Evolutionary conservation across 2,113 vertebrate genomes (phyloP).

Genomic region (Conger conger): DNA sequence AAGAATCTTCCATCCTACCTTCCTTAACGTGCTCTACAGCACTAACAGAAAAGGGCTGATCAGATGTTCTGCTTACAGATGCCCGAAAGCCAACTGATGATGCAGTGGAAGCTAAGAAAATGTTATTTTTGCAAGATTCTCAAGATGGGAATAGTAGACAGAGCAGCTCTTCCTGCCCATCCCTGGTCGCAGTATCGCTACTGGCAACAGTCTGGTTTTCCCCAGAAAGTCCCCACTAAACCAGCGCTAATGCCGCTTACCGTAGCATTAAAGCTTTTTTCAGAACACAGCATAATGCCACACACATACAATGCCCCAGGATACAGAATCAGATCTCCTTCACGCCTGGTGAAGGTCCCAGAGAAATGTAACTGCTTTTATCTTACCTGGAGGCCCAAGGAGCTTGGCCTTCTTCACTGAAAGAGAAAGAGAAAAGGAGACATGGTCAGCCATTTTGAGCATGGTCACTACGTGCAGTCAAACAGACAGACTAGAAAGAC

Average conservation of each 20-base stretch:
- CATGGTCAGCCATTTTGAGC: slow-evolving; percentile 1
- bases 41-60: not conserved
- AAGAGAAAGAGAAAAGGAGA: slow-evolving; percentile 44
- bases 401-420: slow-evolving; percentile 76
- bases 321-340: not conserved
- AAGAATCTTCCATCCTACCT: too few relatives aligned
- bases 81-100: not conserved
- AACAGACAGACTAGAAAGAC: not conserved
- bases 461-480: slow-evolving; percentile 8
- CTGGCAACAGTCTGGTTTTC: too few relatives aligned
- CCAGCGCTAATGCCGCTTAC: too few relatives aligned
- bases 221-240: too few relatives aligned
- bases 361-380: not conserved
- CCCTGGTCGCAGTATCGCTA: too few relatives aligned
- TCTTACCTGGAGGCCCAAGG: slow-evolving; percentile 73
- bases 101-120: not conserved
- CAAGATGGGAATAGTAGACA: too few relatives aligned
- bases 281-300: too few relatives aligned
- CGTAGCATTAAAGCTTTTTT: too few relatives aligned
- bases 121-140: not conserved
- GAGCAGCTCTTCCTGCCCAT: too few relatives aligned
- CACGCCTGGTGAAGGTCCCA: not conserved
- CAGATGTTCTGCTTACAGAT: not conserved
- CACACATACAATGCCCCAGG: too few relatives aligned
- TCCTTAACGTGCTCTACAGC: too few relatives aligned